Evolutionary conservation across 23 tunicate species (phyloP), one percentile per base, ranked within the genome.

Genomic region (Ascidia mentula): DNA sequence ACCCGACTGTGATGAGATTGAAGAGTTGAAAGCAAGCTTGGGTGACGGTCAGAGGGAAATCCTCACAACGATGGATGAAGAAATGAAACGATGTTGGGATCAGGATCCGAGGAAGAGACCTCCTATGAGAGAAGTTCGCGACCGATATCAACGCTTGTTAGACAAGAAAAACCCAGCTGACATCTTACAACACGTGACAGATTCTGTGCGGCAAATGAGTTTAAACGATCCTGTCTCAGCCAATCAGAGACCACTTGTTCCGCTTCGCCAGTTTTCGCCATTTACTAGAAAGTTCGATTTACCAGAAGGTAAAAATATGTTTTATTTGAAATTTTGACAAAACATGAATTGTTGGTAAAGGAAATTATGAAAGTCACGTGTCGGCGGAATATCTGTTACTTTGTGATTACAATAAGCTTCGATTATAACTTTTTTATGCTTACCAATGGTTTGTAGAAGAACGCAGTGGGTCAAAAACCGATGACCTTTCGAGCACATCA

Each of bases 41-140:
- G 65, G 24, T 28, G 24, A 53, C 65, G 24, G 24, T 28, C 28
- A 53, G 28, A 53, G 24, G 24, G 12, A 3, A 53, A 28, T 28
- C 22, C 28, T 9, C 65, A 9, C 22, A 53, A 28, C 13, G 13
- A 53, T 53, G 65, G 65, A 53, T 20, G 65, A 9, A 53, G 75
- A 71, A 35, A 71, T 71, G 75, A 35, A 34, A 34, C 30, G 39
- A 35, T 71, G 75, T 12, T 71, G 75, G 75, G 39, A 71, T 5
- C 75, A 71, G n/a, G 75, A 71, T 71, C 75, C 75, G 4, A 34
- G n/a, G 30, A 71, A 34, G 30, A 28, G 75, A 20, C 75, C 75
- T 28, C n/a, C 24, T 35, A 71, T 71, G 30, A 71, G n/a, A 17
- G 75, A 71, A 71, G 75, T 71, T 34, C 24, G 75, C 24, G 75